Base-by-base conservation (phyloP, 2,797 vertebrate genomes). In the Steatocranus sp. region DNA sequence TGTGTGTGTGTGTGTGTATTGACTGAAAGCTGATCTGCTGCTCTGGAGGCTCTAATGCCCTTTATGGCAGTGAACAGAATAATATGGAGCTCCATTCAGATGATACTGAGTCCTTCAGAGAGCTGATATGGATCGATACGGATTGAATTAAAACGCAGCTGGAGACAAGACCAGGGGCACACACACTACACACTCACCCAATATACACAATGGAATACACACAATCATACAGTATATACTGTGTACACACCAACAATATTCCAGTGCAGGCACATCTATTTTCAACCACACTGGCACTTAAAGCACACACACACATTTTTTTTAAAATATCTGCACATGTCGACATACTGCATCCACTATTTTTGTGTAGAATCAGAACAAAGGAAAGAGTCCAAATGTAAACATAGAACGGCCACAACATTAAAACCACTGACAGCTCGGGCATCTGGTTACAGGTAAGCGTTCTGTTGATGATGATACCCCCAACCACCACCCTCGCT, bases 41-140 rank as follows among this genome's bases (percentile, higher is more conserved):
- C 93, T 95, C 94, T 93, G 93, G 82, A 93, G 94, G 91, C 95
- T 94, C 93, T 96, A 95, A 96, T 95, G 95, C 93, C 88, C 94
- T 95, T 95, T 95, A 95, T 95, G 95, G 93, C 92, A 81, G 88
- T 87, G 93, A 96, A 94, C 95, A 96, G 92, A 96, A 96, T 94
- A 94, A 96, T 94, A 88, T 91, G 93, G 88, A 87, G 93, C 94
- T 94, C 94, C 93, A 95, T 95, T 96, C 95, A 95, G 94, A 95
- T 93, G 94, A 96, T 95, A 94, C 92, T 81, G 91, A 95, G 95
- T 94, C 94, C 95, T 96, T 95, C 94, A 94, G 93, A 95, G 95
- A 92, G 93, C 89, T 92, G 94, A 95, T 94, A 91, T 92, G 92
- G 95, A 96, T 96, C 95, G 87, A 96, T 96, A 93, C 81, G 89